Evolutionary conservation across 2,113 vertebrate species (phyloP), one percentile per base, ranked within the genome.

Genomic region (Pipa parva): DNA sequence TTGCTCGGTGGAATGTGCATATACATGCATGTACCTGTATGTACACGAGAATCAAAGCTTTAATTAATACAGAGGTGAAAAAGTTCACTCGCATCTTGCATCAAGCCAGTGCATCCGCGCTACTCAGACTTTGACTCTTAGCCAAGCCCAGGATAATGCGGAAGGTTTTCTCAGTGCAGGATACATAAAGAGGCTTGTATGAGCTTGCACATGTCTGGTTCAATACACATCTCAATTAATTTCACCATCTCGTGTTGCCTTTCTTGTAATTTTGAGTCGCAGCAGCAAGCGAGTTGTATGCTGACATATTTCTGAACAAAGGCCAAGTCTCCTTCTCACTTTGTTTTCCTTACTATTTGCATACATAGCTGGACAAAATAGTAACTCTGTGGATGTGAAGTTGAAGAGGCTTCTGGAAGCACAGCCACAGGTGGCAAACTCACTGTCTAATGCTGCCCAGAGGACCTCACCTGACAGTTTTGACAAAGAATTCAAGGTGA

Each of bases 321-420:
- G 66, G 76, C 57, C 49, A 72, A 56, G 73, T 81, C 68, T 78
- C 55, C 45, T 71, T 80, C 72, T 83, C 67, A 77, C 63, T 76
- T 59, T 59, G 67, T 81, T 77, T 74, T 80, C 64, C 72, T 36
- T 50, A 72, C 55, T 73, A 76, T 85, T 86, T 85, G 74, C 69
- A 73, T 84, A 79, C 85, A 71, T 83, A 94, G 92, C 89, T 83
- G 81, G 91, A 82, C 90, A 91, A 79, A 95, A 92, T 79, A 93
- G 88, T 79, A 92, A 87, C 65, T 86, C 91, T 48, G 75, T 93
- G 77, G 94, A 99, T 78, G 84, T 92, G 78, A 97, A 95, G 80
- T 84, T 97, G 76, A 96, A 92, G 88, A 93, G 90, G 77, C 81
- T 92, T 75, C 79, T 87, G 62, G 94, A 97, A 74, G 67, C 85